Base-by-base conservation (phyloP, 1,140 invertebrate species). In the Atopsyche davidsoni region DNA sequence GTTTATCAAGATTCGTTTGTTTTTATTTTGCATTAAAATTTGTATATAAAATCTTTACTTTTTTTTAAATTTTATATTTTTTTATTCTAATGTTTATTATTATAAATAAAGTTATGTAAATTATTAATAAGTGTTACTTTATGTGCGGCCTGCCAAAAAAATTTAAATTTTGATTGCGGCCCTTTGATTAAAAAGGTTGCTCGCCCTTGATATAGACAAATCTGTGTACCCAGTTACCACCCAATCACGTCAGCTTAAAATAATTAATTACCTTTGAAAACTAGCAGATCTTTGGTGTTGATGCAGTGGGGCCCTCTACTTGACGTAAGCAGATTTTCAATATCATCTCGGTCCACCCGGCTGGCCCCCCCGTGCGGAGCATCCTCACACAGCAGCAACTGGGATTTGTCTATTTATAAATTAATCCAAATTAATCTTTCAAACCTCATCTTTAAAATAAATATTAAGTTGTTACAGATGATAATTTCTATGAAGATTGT, bases 361-460 rank as follows among this genome's bases (percentile, higher is more conserved):
- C 65, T 58, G 3, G 44, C 47, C 11, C 63, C 65, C 34, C 66
- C 69, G 4, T 65, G 59, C 1, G 62, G 64, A 3, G 60, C 53
- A 38, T 76, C 70, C 10, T 69, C 69, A 60, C 87, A 89, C 11
- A 92, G 69, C 24, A 90, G 64, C 50, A 90, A 62, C 24, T 81
- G 79, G 2, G 86, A 86, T 64, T 81, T 80, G 66, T 90, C 85
- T 89, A 57, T 13, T 73, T 68, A 62, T 55, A 61, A 48, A 49
- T 51, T 28, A 51, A 46, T 49, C n/a, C n/a, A n/a, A n/a, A n/a
- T n/a, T n/a, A n/a, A n/a, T n/a, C n/a, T n/a, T n/a, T n/a, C n/a
- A n/a, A n/a, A n/a, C n/a, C n/a, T n/a, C n/a, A n/a, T n/a, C n/a
- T n/a, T n/a, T n/a, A n/a, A n/a, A n/a, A n/a, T 38, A 25, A 39